These are phyloP conservation scores for Yponomeuta sedellus DNA, from an alignment of 2,888 invertebrate genomes.

Conservation along the genomic window DNA sequence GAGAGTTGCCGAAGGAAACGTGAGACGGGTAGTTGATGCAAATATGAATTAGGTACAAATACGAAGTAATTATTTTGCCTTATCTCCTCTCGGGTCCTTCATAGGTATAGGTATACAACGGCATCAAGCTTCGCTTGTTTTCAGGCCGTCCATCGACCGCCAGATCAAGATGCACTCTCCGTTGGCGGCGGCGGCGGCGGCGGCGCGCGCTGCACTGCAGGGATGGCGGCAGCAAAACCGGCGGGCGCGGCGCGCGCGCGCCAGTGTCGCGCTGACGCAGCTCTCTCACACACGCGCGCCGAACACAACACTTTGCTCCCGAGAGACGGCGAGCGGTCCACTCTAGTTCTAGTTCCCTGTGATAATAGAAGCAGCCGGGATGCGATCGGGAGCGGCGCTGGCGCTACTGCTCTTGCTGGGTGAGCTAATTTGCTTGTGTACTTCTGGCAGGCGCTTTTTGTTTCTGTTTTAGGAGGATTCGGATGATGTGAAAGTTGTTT, in stretches of 20 bases:
- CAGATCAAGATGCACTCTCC: not conserved
- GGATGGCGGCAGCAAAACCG: conserved; percentile 23
- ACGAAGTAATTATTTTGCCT: too few species aligned
- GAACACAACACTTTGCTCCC: not conserved
- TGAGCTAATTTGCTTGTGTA: conserved; percentile 28
- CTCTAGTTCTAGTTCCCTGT: not conserved
- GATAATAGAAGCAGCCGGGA: conserved; percentile 22
- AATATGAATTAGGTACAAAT: too few species aligned
- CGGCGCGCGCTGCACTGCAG: not conserved
- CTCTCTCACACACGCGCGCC: not conserved
- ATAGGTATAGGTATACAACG: too few species aligned
- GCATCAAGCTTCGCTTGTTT: not conserved
- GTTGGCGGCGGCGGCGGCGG: not conserved
- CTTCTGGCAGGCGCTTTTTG: not conserved
- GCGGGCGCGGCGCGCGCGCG: conserved; percentile 23
- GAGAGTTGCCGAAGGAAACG: too few species aligned
- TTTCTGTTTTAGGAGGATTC: not conserved
- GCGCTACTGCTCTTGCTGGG: conserved; percentile 39
- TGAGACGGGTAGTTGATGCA: too few species aligned
- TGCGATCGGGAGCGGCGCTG: conserved; percentile 29
- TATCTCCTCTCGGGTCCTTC: too few species aligned
- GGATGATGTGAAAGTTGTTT: not conserved
- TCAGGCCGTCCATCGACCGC: not conserved
- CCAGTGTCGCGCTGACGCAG: conserved; percentile 26
- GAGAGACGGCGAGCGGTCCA: not conserved